A percentile compares a stretch with the other conserved stretches of the same genome.
These are phyloP conservation scores for Tiliqua scincoides DNA, from an alignment of 2,113 vertebrate genomes.

Conservation along the genomic window DNA sequence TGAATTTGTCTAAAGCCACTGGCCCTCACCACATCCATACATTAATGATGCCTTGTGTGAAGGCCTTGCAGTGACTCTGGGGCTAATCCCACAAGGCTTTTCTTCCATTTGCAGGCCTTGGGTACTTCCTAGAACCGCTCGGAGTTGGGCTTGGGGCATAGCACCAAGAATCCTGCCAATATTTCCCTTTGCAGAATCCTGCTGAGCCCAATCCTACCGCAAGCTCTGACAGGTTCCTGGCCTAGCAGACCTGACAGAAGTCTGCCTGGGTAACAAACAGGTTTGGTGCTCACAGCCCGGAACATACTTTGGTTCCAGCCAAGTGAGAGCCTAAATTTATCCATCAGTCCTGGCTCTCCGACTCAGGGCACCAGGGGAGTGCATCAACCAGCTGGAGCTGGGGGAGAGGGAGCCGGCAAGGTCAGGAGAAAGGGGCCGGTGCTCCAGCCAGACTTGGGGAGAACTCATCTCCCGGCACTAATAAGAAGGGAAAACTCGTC, in stretches of 20 bases:
- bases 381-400: neutral
- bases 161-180: neutral
- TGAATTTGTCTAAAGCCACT: too few species aligned
- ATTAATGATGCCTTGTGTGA: neutral
- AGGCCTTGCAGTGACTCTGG: neutral
- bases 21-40: too few species aligned
- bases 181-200: neutral
- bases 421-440: neutral
- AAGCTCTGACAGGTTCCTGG: neutral
- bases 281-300: neutral
- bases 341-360: neutral
- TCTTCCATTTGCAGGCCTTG: neutral
- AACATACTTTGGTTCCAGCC: neutral
- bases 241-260: neutral
- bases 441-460: neutral
- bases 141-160: neutral
- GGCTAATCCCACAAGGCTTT: neutral
- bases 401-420: neutral
- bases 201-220: neutral
- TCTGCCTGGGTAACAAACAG: slow-evolving; percentile 11
- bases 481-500: slow-evolving; percentile 17
- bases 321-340: neutral
- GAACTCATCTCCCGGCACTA: neutral
- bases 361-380: neutral
- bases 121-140: neutral